phyloP scores from a whole-genome alignment of 2,113 vertebrate genomes.

The Sciurus niger region DNA sequence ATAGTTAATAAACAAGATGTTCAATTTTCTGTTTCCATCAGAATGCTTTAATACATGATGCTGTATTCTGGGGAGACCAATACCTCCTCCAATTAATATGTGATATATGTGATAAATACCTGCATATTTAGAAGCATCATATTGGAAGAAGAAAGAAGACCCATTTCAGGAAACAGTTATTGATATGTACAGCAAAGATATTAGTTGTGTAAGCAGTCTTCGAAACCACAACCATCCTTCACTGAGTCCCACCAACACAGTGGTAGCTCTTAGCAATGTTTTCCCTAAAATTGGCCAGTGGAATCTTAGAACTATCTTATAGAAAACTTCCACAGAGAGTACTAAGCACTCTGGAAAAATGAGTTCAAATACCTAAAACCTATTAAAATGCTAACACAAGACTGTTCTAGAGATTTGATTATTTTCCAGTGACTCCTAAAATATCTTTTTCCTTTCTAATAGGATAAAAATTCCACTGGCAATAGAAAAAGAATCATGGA shows the following conservation, averaged over 20 bases:
- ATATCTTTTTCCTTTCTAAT: conserved; percentile 74
- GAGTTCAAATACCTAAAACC: conserved; percentile 87
- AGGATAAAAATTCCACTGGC: not conserved
- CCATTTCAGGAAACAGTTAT: conserved; percentile 85
- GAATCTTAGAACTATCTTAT: conserved; percentile 86
- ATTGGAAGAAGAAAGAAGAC: conserved; percentile 84
- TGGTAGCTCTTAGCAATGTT: conserved; percentile 86
- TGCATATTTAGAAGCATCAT: conserved; percentile 77
- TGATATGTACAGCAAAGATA: conserved; percentile 89
- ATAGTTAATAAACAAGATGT: not conserved
- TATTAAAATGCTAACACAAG: conserved; percentile 88
- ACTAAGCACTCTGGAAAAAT: conserved; percentile 87
- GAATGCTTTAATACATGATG: not conserved
- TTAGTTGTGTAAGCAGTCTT: conserved; percentile 87
- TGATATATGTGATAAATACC: not conserved
- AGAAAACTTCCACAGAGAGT: conserved; percentile 85
- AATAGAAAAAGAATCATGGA: not conserved
- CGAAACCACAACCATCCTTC: conserved; percentile 86
- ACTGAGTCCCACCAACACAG: conserved; percentile 86
- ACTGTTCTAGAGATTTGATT: conserved; percentile 87
- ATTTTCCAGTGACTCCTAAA: conserved; percentile 85
- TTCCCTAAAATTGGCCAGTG: conserved; percentile 86
- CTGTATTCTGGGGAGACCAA: not conserved
- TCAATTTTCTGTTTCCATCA: not conserved
- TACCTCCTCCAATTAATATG: not conserved